A percentile compares a stretch with the other conserved stretches of the same genome.
These are phyloP conservation scores for Aphelinus certus DNA, from an alignment of 1,140 invertebrate genomes.

Conservation along the genomic window DNA sequence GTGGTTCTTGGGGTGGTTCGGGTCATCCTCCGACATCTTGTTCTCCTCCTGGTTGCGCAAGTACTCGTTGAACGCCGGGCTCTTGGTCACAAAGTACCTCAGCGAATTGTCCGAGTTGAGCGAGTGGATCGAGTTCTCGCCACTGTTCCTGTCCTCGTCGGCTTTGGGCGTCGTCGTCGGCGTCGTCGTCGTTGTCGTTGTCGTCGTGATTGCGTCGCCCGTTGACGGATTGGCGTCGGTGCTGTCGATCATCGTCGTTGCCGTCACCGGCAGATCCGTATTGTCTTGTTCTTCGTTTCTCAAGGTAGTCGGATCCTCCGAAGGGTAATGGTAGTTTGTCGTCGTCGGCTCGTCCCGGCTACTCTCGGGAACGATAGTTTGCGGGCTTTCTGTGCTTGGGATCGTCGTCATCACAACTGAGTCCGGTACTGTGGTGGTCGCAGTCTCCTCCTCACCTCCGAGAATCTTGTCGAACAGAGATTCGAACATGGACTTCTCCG, in stretches of 20 bases:
- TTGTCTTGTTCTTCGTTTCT: slow-evolving; percentile 22
- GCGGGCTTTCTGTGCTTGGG: too few relatives aligned
- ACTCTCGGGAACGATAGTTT: neutral
- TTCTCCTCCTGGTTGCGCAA: slow-evolving; percentile 10
- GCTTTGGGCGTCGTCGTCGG: slow-evolving; percentile 28
- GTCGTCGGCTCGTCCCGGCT: too few relatives aligned
- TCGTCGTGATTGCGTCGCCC: neutral
- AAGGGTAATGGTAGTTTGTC: too few relatives aligned
- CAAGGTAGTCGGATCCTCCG: slow-evolving; percentile 29
- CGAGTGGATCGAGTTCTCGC: slow-evolving; percentile 11
- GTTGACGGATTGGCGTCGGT: slow-evolving; percentile 17
- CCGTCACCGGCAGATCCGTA: too few relatives aligned
- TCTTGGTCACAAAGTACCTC: slow-evolving; percentile 30
- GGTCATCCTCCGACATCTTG: slow-evolving; percentile 29
- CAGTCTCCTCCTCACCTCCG: slow-evolving; percentile 38
- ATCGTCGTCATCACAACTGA: too few relatives aligned
- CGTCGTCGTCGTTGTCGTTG: slow-evolving; percentile 34
- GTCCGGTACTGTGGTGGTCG: neutral
- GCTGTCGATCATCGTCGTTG: too few relatives aligned
- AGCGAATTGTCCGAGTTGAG: slow-evolving; percentile 21
- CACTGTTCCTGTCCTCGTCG: slow-evolving; percentile 13
- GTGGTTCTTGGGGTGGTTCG: slow-evolving; percentile 59
- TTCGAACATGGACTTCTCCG: slow-evolving; percentile 43
- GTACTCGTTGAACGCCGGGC: slow-evolving; percentile 30
- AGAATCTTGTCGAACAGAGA: slow-evolving; percentile 49